Percentiles rank a stretch among this genome's conserved stretches.
Conservation (phyloP, 1,140 invertebrate genomes). For the Bombus difficillimus region DNA sequence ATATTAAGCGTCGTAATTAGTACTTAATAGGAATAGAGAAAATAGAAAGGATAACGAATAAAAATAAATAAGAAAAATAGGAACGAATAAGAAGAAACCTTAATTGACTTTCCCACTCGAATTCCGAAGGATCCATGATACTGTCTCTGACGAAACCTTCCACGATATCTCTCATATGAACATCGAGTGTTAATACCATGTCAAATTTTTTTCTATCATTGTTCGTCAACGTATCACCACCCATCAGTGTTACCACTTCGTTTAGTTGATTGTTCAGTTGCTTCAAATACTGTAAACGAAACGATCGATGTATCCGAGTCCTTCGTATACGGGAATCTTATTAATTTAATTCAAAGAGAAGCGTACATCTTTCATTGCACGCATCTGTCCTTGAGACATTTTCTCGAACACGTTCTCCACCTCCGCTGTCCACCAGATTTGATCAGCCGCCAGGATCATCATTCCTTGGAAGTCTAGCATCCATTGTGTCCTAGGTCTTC, state of each 20-base stretch:
- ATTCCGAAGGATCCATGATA: slow-evolving; percentile 91
- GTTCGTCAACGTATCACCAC: slow-evolving; percentile 89
- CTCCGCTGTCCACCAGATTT: slow-evolving; percentile 97
- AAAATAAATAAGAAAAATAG: neutral
- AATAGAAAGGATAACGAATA: neutral
- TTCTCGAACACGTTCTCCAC: slow-evolving; percentile 94
- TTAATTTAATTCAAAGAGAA: neutral
- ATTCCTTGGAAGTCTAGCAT: slow-evolving; percentile 94
- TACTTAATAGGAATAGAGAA: too few species aligned
- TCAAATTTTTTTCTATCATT: slow-evolving; percentile 95
- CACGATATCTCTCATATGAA: slow-evolving; percentile 94
- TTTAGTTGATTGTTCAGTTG: slow-evolving; percentile 92
- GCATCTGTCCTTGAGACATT: slow-evolving; percentile 89
- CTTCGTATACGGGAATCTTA: too few species aligned
- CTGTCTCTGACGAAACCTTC: slow-evolving; percentile 94
- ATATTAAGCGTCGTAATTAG: too few species aligned
- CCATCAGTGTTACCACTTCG: slow-evolving; percentile 90
- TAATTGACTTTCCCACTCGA: slow-evolving; percentile 96
- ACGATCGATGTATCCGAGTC: too few species aligned
- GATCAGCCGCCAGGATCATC: slow-evolving; percentile 92
- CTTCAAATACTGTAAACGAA: slow-evolving; percentile 85
- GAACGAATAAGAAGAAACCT: slow-evolving; percentile 58
- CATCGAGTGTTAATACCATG: slow-evolving; percentile 93
- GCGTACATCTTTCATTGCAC: slow-evolving; percentile 91
- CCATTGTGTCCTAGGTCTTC: slow-evolving; percentile 88